Conservation (phyloP, 2,113 vertebrate genomes). For the Edolisoma coerulescens region DNA sequence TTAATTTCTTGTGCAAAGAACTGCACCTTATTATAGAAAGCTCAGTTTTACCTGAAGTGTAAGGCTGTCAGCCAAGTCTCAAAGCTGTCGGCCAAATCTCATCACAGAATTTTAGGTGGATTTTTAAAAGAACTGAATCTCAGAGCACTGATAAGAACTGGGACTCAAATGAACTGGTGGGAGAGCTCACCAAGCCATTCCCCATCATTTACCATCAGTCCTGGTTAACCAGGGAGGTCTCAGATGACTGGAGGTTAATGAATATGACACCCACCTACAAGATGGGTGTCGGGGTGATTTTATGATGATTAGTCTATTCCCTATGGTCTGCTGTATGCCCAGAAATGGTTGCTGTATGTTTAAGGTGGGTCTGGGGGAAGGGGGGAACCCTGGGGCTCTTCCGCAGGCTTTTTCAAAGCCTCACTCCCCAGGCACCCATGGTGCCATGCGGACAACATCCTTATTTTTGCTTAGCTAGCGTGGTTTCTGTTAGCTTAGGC, state of each 20-base stretch:
- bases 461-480: background rate
- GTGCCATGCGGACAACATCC: accelerated
- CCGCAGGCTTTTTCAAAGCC: accelerated
- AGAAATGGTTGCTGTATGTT: background rate
- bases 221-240: accelerated
- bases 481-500: background rate
- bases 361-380: accelerated
- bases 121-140: background rate
- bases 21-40: background rate
- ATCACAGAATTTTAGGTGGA: background rate
- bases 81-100: background rate
- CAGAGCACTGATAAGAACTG: background rate
- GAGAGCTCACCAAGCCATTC: background rate
- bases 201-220: background rate
- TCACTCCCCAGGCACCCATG: background rate
- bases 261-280: background rate
- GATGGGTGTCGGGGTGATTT: background rate
- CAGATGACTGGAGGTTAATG: background rate
- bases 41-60: background rate
- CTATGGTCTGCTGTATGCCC: background rate
- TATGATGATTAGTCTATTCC: background rate
- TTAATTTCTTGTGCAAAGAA: background rate
- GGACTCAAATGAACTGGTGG: background rate
- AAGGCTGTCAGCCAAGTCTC: background rate
- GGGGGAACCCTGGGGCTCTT: background rate